Base-by-base conservation (phyloP, 2,888 invertebrate species). In the Dynastes maya region DNA sequence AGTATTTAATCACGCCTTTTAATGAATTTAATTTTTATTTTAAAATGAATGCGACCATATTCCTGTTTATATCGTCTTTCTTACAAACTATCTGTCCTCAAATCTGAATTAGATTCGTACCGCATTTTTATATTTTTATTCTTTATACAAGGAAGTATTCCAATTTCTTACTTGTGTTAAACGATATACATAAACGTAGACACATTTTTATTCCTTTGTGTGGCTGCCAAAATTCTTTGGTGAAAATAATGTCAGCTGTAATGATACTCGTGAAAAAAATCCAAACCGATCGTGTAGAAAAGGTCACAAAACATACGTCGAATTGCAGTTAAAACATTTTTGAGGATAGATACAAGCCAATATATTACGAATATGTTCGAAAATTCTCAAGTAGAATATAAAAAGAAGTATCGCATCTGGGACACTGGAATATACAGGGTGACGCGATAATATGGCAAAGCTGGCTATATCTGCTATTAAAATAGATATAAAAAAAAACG, bases 121-220 rank as follows among this genome's bases (percentile, higher is more conserved):
- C 8, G 2, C 2, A 8, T 8, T 45, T 45, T 45, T 45, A 13
- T 61, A 61, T 61, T 27, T 29, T 61, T 61, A 61, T 8, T 61
- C 27, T 29, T 22, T 32, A 13, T 29, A 63, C 13, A 63, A 27
- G 63, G 63, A 63, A 63, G 63, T 63, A 63, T 63, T 32, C 63
- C 63, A 29, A 61, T 61, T 61, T 11, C 61, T 61, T 61, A 53
- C 11, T 51, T 13, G 53, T 4, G 13, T 55, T 61, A 2, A 63
- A 32, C 63, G 63, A 63, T 63, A 9, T 5, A 63, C 63, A 9
- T 63, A 63, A 45, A 32, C 63, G 32, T n/a, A 63, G 63, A 32
- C 63, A 29, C 63, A 11, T 11, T 61, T 53, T 61, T 61, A 61
- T 61, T 63, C 32, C 63, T 63, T 63, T 63, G 63, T 63, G 32